Evolutionary conservation across 2,888 invertebrate genomes (phyloP), one percentile per base, ranked within the genome.

Genomic region (Rhopalosiphum nymphaeae): DNA sequence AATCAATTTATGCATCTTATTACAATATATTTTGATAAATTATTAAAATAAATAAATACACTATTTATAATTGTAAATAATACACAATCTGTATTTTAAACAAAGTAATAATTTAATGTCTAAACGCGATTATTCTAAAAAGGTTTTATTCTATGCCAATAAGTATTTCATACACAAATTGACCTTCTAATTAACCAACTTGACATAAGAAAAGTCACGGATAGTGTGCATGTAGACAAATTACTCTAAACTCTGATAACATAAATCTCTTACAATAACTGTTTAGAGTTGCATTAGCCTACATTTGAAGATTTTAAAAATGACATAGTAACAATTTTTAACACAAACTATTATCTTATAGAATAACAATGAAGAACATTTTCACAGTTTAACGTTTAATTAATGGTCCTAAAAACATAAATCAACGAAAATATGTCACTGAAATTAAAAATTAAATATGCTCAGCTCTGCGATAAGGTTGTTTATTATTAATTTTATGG

Each of bases 371-470:
- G 36, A 21, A 78, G 21, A 21, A 36, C 36, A 16, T 78, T 25
- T 78, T 78, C 36, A 36, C 36, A 11, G 36, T 36, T 53, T 88
- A 53, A 88, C 53, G 26, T 53, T 53, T 53, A 53, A 53, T 88
- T 88, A 88, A 88, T 53, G 36, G 36, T 78, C 36, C 36, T 36
- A 36, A 78, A 67, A 78, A 36, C 78, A 78, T 78, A 78, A 36
- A 78, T 78, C 53, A 88, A 88, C 36, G 1, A 56, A 88, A 88
- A 21, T 53, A 88, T 88, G 53, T 88, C n/a, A 53, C n/a, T 53
- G n/a, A 88, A 88, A 88, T 25, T 88, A 53, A 49, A 88, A 88
- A 88, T 36, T 25, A 88, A 88, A 88, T 36, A 36, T 36, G 4
- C 53, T 88, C 36, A 10, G 53, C 53, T 53, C 53, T 88, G 21